phyloP scores from a whole-genome alignment of 1,140 invertebrate species.

The Paramacrobiotus metropolitanus region DNA sequence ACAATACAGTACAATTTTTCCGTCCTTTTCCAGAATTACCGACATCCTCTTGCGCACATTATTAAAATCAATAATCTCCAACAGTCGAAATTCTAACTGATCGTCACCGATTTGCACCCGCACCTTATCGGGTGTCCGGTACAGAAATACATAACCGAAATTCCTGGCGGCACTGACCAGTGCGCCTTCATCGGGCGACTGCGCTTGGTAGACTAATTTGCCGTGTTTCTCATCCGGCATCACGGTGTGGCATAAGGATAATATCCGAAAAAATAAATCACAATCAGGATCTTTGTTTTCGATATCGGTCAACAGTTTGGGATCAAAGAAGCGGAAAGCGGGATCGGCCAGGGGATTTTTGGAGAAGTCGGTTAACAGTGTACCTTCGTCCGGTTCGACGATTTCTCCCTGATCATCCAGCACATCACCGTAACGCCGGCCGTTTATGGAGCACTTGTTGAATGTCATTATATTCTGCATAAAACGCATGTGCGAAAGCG shows the following conservation, averaged over 20 bases:
- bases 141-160: not conserved
- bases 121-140: not conserved
- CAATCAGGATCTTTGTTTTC: conserved; percentile 23
- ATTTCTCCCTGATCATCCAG: conserved; percentile 12
- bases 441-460: conserved; percentile 61
- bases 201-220: not conserved
- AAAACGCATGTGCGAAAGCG: not conserved
- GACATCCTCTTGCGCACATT: conserved; percentile 86
- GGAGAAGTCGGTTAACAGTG: not conserved
- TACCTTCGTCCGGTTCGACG: not conserved
- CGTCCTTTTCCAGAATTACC: conserved; percentile 49
- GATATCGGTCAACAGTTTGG: not conserved
- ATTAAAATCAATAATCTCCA: conserved; percentile 79
- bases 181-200: not conserved
- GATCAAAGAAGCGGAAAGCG: not conserved
- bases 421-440: conserved; percentile 37
- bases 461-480: conserved; percentile 86
- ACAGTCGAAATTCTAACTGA: conserved; percentile 44
- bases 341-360: not conserved
- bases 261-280: conserved; percentile 57
- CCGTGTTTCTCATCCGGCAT: conserved; percentile 56
- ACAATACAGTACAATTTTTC: conserved; percentile 58
- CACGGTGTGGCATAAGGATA: conserved; percentile 92
- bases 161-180: not conserved
- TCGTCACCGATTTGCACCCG: not conserved